phyloP scores from a whole-genome alignment of 2,113 vertebrate genomes.

The Sylvicapra grimmia region DNA sequence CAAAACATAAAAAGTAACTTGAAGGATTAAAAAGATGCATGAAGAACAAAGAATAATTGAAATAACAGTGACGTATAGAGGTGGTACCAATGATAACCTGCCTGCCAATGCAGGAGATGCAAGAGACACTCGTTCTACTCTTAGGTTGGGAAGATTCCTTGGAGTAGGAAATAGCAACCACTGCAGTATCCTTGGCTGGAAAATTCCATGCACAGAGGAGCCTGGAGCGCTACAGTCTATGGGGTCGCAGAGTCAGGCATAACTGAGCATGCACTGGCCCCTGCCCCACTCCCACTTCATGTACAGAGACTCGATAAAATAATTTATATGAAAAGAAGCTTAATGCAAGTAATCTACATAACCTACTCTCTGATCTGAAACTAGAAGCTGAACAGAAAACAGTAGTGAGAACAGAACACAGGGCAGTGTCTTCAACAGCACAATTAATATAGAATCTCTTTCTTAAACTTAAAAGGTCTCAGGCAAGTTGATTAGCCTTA shows the following conservation, averaged over 20 bases:
- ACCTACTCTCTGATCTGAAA: background rate
- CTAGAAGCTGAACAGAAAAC: slow-evolving; percentile 26
- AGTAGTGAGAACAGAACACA: slow-evolving; percentile 41
- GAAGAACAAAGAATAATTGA: background rate
- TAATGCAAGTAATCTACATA: background rate
- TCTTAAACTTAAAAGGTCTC: slow-evolving; percentile 49
- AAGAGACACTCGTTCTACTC: background rate
- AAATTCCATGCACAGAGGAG: background rate
- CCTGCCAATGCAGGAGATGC: background rate
- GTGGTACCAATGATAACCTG: background rate
- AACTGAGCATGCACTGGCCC: background rate
- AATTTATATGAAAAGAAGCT: background rate
- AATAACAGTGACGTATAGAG: background rate
- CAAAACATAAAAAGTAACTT: background rate
- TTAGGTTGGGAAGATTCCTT: background rate
- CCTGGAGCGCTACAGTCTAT: background rate
- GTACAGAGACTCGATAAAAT: background rate
- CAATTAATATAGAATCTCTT: slow-evolving; percentile 49
- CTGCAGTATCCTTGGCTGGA: background rate
- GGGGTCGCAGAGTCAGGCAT: background rate
- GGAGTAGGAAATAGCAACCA: background rate
- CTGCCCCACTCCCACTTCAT: background rate
- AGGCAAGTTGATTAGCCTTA: background rate
- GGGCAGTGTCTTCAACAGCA: slow-evolving; percentile 13
- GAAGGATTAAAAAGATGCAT: background rate